Conservation (phyloP, 2,888 invertebrate genomes). For the Hemaris fuciformis region DNA sequence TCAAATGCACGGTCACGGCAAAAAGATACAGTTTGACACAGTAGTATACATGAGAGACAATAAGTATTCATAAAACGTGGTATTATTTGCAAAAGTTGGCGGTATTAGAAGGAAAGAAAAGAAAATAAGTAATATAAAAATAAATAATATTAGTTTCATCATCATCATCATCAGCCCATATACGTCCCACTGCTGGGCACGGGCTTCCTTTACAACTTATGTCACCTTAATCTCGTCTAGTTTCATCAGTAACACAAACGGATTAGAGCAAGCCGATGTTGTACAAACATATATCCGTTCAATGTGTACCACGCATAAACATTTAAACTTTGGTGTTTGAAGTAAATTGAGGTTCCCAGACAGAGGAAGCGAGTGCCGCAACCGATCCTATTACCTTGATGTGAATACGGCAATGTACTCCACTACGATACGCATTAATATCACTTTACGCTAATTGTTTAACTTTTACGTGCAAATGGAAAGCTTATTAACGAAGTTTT, state of each 20-base stretch:
- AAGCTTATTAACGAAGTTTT: not conserved
- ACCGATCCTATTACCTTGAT: not conserved
- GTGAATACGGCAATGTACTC: not conserved
- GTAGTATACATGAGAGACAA: no score
- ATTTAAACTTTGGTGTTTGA: slow-evolving; percentile 3
- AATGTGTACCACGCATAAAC: not conserved
- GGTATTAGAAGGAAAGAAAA: no score
- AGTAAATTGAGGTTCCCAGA: not conserved
- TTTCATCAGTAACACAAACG: not conserved
- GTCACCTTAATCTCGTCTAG: no score
- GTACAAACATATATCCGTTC: not conserved
- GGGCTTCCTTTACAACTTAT: no score
- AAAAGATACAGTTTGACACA: no score
- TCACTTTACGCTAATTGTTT: slow-evolving; percentile 1
- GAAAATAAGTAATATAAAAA: no score
- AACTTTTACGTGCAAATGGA: not conserved
- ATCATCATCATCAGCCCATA: no score
- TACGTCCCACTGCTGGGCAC: no score
- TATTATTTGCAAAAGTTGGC: no score
- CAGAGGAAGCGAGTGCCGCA: not conserved
- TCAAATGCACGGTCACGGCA: no score
- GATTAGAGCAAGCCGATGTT: not conserved
- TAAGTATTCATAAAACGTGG: no score
- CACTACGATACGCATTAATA: not conserved
- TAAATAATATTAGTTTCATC: no score